A percentile compares a stretch with the other conserved stretches of the same genome.
Conservation (phyloP, 2,888 invertebrate genomes). For the Agrochola circellaris region DNA sequence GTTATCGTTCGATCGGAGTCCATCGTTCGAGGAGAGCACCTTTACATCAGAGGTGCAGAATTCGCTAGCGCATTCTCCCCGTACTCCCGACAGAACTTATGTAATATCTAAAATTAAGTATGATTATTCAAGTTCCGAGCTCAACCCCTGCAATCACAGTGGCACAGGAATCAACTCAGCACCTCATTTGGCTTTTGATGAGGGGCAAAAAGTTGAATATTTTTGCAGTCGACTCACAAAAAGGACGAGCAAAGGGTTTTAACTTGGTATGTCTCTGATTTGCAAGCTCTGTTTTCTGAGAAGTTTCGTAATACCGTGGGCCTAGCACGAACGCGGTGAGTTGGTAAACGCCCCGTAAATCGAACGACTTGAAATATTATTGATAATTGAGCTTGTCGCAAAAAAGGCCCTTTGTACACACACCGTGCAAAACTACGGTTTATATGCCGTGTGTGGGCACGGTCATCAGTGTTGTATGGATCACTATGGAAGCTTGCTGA, state of each 20-base stretch:
- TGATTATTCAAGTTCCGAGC: conserved; percentile 24
- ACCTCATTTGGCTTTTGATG: conserved; percentile 53
- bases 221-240: conserved; percentile 8
- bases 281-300: neutral
- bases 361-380: too few species aligned
- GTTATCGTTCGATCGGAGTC: neutral
- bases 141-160: conserved; percentile 44
- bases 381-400: too few species aligned
- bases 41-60: neutral
- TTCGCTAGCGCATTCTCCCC: neutral
- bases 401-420: too few species aligned
- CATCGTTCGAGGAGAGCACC: neutral
- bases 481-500: too few species aligned
- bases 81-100: neutral
- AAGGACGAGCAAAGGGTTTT: neutral
- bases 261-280: neutral
- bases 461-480: too few species aligned
- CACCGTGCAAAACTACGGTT: too few species aligned
- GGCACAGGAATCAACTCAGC: conserved; percentile 23
- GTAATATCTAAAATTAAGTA: conserved; percentile 35
- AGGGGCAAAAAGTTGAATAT: conserved; percentile 16
- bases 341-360: neutral
- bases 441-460: too few species aligned
- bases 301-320: neutral
- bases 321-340: neutral